These are phyloP conservation scores for Acrobasis suavella DNA, from an alignment of 2,888 invertebrate species.

Conservation along the genomic window DNA sequence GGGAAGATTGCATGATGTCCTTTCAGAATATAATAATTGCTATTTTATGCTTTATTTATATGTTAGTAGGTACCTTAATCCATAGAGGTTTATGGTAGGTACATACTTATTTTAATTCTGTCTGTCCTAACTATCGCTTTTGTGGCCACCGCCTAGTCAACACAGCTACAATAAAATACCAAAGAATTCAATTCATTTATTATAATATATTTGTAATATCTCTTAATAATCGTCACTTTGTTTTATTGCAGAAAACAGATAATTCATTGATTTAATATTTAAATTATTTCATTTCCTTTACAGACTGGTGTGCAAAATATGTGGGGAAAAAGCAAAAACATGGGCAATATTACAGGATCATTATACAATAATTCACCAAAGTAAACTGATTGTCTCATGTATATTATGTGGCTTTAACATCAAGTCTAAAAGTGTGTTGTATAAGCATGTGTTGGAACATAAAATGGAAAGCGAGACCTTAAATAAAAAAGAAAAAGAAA, in stretches of 20 bases:
- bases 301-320: conserved; percentile 64
- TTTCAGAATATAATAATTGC: too few species aligned
- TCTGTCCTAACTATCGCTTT: too few species aligned
- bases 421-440: conserved; percentile 66
- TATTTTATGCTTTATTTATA: too few species aligned
- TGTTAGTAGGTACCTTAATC: too few species aligned
- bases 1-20: too few species aligned
- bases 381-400: conserved; percentile 60
- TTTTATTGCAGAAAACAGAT: too few species aligned
- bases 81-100: too few species aligned
- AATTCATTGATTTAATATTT: background rate
- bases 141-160: too few species aligned
- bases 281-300: conserved; percentile 29
- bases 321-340: conserved; percentile 56
- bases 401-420: conserved; percentile 63
- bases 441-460: conserved; percentile 71
- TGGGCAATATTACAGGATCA: conserved; percentile 61
- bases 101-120: too few species aligned
- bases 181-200: too few species aligned
- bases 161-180: background rate
- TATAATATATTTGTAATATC: too few species aligned
- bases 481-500: conserved; percentile 45
- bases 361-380: conserved; percentile 57
- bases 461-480: conserved; percentile 58
- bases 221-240: too few species aligned